phyloP scores from a whole-genome alignment of 2,797 vertebrate genomes.

The Bradypodion pumilum region DNA sequence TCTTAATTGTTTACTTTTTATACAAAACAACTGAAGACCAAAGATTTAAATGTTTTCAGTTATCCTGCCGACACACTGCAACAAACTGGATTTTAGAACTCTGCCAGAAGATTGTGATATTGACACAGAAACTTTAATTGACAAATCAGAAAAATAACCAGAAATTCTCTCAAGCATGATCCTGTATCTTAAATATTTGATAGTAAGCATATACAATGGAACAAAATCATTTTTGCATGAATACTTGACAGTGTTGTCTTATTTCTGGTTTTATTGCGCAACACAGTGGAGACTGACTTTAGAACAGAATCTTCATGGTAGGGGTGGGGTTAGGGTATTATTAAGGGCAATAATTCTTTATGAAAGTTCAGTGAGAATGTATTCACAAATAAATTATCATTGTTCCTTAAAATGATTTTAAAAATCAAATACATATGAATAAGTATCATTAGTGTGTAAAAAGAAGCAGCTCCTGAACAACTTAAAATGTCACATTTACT shows the following conservation, averaged over 20 bases:
- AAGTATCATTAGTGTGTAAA: slow-evolving; percentile 67
- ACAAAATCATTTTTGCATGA: background rate
- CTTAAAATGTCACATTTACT: slow-evolving; percentile 77
- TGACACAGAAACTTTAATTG: slow-evolving; percentile 51
- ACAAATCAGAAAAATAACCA: slow-evolving; percentile 19
- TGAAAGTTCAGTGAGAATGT: slow-evolving; percentile 30
- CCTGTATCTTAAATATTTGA: background rate
- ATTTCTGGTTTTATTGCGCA: slow-evolving; percentile 29
- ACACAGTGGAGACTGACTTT: slow-evolving; percentile 13
- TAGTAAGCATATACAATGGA: slow-evolving; percentile 31
- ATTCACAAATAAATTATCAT: slow-evolving; percentile 44
- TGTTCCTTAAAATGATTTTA: background rate
- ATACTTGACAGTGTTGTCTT: slow-evolving; percentile 17
- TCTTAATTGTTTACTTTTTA: slow-evolving; percentile 28
- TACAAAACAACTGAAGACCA: slow-evolving; percentile 35
- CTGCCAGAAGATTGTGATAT: slow-evolving; percentile 49
- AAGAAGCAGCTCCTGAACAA: slow-evolving; percentile 74
- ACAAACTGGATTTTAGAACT: slow-evolving; percentile 58
- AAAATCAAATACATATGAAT: slow-evolving; percentile 58
- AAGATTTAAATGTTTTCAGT: slow-evolving; percentile 43
- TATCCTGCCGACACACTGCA: slow-evolving; percentile 48
- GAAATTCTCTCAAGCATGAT: slow-evolving; percentile 22
- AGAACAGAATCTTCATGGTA: background rate
- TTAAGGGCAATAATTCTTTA: slow-evolving; percentile 11
- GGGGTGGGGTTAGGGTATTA: background rate